Base-by-base conservation (phyloP, 2,797 vertebrate species). In the Pempheris klunzingeri region DNA sequence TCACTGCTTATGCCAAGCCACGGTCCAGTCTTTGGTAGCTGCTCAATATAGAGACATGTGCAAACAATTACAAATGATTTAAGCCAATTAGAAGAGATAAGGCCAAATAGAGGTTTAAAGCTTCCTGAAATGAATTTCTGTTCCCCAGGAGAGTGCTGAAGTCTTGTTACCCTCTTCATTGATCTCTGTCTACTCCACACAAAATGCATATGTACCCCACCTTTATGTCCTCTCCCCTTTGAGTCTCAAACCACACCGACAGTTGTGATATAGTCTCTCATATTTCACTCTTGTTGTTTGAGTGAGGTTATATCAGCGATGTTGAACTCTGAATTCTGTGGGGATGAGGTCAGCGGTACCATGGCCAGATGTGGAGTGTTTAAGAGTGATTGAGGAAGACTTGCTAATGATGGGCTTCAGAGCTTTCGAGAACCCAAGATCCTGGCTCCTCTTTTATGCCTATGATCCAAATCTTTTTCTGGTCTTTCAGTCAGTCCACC, bases 1-100 rank as follows among this genome's bases (percentile, higher is more conserved):
- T 79, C 67, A 5, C 43, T 46, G 64, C 57, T 82, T 57, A 66
- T 70, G 73, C 86, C 58, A 60, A 86, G 66, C 69, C 81, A 55
- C 49, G 10, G 50, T 78, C 71, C 28, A 7, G 62, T 68, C 78
- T 71, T 72, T 49, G 62, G 76, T 67, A 83, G 70, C 74, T 46
- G 32, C 71, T 80, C 61, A 43, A 57, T 61, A 69, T 68, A 57
- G 82, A 83, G 72, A 86, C 94, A 91, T 91, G 81, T 95, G 93
- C 90, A 91, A 95, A 93, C 94, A 92, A 94, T 94, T 92, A 84
- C 87, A 81, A 83, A 87, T 92, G 91, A 90, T 94, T 95, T 94
- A 93, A 94, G 92, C 92, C 93, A 95, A 94, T 94, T 94, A 95
- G 92, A 95, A 93, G 92, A 95, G 93, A 96, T 94, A 84, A 95